Evolutionary conservation across 92 coral and sea anemone genomes (phyloP).

Genomic region (Epizoanthus stellaris): DNA sequence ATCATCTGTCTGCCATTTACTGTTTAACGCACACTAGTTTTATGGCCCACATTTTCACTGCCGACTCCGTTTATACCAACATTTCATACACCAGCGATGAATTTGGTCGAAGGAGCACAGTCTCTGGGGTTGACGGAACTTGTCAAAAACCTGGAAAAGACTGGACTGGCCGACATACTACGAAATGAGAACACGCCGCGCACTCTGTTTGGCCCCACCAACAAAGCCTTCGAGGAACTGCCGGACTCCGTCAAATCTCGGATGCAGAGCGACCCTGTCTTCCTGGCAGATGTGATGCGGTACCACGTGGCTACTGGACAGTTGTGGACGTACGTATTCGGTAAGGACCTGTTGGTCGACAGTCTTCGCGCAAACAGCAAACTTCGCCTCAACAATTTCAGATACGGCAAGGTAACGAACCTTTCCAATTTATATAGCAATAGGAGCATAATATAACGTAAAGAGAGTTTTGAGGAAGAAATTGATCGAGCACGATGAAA

Average conservation of each 20-base stretch:
- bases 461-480: no score
- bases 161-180: slow-evolving; percentile 56
- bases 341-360: slow-evolving; percentile 70
- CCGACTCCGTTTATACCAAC: no score
- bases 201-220: slow-evolving; percentile 88
- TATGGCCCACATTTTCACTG: no score
- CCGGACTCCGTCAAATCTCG: slow-evolving; percentile 59
- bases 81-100: slow-evolving; percentile 63
- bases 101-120: slow-evolving; percentile 72
- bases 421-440: no score
- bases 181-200: slow-evolving; percentile 53
- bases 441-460: no score
- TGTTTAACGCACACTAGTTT: no score
- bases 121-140: slow-evolving; percentile 75
- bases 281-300: slow-evolving; percentile 61
- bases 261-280: slow-evolving; percentile 56
- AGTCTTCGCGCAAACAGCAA: slow-evolving; percentile 53
- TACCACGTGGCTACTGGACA: slow-evolving; percentile 76
- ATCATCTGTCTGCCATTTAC: no score
- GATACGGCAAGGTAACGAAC: slow-evolving; percentile 78
- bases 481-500: no score
- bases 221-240: slow-evolving; percentile 81
- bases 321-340: slow-evolving; percentile 79
- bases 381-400: slow-evolving; percentile 78
- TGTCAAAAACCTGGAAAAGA: slow-evolving; percentile 53